Conservation (phyloP, 1,140 invertebrate genomes). For the Reticulitermes speratus region DNA sequence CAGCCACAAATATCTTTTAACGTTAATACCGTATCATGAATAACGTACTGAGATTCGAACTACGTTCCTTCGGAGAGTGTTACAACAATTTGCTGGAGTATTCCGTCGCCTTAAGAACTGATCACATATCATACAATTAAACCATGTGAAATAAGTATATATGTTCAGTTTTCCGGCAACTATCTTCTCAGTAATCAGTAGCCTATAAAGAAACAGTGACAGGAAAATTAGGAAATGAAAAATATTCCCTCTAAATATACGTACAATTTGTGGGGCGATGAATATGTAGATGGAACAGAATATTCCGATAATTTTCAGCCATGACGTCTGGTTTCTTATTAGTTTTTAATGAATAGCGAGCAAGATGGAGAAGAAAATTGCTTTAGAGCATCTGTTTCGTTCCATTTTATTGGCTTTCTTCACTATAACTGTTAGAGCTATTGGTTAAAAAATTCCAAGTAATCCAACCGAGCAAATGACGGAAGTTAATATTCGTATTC, state of each 20-base stretch:
- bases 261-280: neutral
- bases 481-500: neutral
- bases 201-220: neutral
- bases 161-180: too few species aligned
- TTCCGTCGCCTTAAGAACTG: too few species aligned
- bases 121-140: too few species aligned
- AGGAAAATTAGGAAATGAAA: neutral
- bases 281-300: neutral
- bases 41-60: too few species aligned
- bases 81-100: too few species aligned
- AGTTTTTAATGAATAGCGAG: neutral
- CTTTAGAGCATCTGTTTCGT: neutral
- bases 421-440: neutral
- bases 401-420: neutral
- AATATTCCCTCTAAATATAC: neutral
- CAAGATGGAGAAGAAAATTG: neutral
- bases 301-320: neutral
- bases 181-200: neutral
- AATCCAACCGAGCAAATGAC: neutral
- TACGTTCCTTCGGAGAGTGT: too few species aligned
- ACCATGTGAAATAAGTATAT: too few species aligned
- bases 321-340: neutral
- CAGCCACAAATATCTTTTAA: too few species aligned
- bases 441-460: neutral
- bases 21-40: too few species aligned